Conservation (phyloP, 2,113 vertebrate genomes). For the human (Homo sapiens) region DNA sequence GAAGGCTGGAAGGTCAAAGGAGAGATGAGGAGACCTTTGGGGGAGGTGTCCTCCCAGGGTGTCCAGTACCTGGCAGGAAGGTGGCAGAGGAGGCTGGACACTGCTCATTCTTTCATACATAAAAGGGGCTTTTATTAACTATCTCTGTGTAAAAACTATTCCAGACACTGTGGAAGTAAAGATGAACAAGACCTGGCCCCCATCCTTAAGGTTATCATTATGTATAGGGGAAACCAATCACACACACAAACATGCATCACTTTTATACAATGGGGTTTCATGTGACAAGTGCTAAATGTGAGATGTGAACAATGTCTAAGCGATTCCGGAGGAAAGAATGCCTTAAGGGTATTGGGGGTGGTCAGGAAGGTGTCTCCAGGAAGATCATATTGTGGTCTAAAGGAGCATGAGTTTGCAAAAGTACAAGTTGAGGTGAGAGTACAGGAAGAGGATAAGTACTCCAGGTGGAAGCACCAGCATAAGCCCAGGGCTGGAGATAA, state of each 20-base stretch:
- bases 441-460: background rate
- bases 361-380: background rate
- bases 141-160: background rate
- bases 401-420: background rate
- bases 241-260: background rate
- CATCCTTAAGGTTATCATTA: background rate
- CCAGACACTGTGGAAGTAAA: background rate
- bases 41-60: accelerated
- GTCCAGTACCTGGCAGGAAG: background rate
- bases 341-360: background rate
- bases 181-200: background rate
- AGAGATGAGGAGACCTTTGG: background rate
- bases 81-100: background rate
- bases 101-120: background rate
- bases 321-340: background rate
- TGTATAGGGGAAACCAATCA: background rate
- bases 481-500: background rate
- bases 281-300: background rate
- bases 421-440: too few relatives aligned
- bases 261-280: background rate
- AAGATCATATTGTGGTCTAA: background rate
- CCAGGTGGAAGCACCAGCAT: background rate
- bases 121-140: background rate
- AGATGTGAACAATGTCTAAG: background rate
- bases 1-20: background rate